Base-by-base conservation (phyloP, 2,113 vertebrate species). In the Condylura cristata region DNA sequence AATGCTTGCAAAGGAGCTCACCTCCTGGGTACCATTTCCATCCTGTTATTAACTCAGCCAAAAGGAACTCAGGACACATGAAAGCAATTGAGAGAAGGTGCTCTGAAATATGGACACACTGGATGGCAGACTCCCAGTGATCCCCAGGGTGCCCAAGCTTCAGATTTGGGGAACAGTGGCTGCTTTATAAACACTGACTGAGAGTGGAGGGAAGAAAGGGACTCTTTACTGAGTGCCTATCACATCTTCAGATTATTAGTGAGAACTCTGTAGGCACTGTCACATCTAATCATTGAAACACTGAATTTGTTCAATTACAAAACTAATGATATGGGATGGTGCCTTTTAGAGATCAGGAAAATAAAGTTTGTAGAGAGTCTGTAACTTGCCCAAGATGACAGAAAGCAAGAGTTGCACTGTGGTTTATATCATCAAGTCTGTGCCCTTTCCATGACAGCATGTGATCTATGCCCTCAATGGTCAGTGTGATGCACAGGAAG, bases 71-170 rank as follows among this genome's bases (percentile, higher is more conserved):
- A 41, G 37, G 24, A 58, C 61, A 86, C 22, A 13, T 22, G 0
- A 6, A 53, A 66, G 37, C 71, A 76, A 76, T 20, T 4, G 20
- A 75, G 37, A 37, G 0, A 0, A 41, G 2, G 0, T 16, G 0
- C 88, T 72, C 46, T 81, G 92, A 89, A 80, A 26, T 9, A 7
- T 3, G 8, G 65, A n/a, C 71, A 0, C 7, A 14, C 11, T 18
- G 22, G 7, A 18, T 3, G 24, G 28, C 44, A 20, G 41, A 28
- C 8, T 75, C 22, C 26, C 24, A 26, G 2, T 70, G 26, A 39
- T 61, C 68, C 34, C n/a, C 34, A 51, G 63, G 20, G 37, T 4
- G 11, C 41, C 6, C 4, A 60, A 14, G 16, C 24, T 53, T 4
- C 30, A 24, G 66, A 20, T 51, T 22, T 70, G 2, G 1, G 41